Conservation (phyloP, 2,113 vertebrate species). For the Myotis lucifugus region DNA sequence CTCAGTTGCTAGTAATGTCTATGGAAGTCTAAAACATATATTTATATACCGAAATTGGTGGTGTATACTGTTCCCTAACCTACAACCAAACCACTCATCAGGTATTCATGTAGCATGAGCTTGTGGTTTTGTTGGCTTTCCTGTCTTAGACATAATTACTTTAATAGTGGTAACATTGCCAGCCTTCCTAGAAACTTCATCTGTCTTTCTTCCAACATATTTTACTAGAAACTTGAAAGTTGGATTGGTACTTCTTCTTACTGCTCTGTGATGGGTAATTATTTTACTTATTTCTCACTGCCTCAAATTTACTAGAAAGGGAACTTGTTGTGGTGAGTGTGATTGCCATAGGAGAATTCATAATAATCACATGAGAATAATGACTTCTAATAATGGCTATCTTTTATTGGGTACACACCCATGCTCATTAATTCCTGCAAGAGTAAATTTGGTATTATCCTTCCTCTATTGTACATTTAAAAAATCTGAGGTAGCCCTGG, state of each 20-base stretch:
- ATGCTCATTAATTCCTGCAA: not conserved
- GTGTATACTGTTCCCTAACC: not conserved
- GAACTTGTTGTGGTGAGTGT: not conserved
- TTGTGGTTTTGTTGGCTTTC: conserved; percentile 33
- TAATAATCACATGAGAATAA: not conserved
- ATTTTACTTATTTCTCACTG: not conserved
- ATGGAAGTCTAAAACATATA: not conserved
- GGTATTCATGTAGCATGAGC: not conserved
- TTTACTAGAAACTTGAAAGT: not conserved
- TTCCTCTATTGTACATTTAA: not conserved
- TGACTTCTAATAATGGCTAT: not conserved
- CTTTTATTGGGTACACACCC: not conserved
- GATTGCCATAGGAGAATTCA: not conserved
- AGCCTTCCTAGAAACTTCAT: not conserved
- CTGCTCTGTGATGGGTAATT: not conserved
- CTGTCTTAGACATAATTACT: not conserved
- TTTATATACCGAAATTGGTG: not conserved
- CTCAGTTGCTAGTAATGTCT: not conserved
- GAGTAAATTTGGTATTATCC: not conserved
- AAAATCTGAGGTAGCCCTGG: not conserved
- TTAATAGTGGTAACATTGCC: not conserved
- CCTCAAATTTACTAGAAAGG: not conserved
- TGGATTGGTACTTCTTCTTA: not conserved
- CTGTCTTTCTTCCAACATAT: not conserved
- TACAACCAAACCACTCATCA: not conserved